These are phyloP conservation scores for Antedon mediterranea DNA, from an alignment of 53 echinoderm and acorn worm species.

Conservation along the genomic window DNA sequence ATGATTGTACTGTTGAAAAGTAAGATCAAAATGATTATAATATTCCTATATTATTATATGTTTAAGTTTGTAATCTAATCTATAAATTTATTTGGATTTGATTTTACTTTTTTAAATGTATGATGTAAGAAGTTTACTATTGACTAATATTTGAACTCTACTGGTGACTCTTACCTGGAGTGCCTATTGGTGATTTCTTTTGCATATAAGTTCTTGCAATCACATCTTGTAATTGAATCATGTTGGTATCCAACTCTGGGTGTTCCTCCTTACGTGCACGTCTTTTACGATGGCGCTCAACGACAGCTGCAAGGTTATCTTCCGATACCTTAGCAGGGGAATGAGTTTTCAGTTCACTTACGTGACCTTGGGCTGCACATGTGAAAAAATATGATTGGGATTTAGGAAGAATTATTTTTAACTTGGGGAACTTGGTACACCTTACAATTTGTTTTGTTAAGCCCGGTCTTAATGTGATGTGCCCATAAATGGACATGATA, in stretches of 20 bases:
- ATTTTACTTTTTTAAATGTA: no score
- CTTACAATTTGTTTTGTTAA: no score
- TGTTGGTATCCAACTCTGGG: slow-evolving; percentile 32
- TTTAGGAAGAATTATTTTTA: no score
- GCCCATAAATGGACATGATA: no score
- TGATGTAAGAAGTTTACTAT: no score
- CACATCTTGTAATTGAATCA: slow-evolving; percentile 39
- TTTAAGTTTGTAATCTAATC: no score
- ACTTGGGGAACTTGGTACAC: no score
- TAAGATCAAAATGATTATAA: not conserved
- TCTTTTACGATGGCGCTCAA: slow-evolving; percentile 2
- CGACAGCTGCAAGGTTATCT: not conserved
- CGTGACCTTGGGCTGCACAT: not conserved
- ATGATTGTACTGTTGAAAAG: not conserved
- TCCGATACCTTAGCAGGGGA: not conserved
- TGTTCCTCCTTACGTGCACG: slow-evolving; percentile 20
- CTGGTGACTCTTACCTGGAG: not conserved
- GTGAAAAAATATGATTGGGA: no score
- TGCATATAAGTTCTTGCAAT: slow-evolving; percentile 37
- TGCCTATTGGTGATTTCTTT: slow-evolving; percentile 6
- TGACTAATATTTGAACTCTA: no score
- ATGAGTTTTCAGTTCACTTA: not conserved
- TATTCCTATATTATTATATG: not conserved
- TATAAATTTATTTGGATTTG: no score
- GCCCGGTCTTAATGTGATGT: no score